Evolutionary conservation across 2,113 vertebrate species (phyloP), one percentile per base, ranked within the genome.

Genomic region (Fregata magnificens): DNA sequence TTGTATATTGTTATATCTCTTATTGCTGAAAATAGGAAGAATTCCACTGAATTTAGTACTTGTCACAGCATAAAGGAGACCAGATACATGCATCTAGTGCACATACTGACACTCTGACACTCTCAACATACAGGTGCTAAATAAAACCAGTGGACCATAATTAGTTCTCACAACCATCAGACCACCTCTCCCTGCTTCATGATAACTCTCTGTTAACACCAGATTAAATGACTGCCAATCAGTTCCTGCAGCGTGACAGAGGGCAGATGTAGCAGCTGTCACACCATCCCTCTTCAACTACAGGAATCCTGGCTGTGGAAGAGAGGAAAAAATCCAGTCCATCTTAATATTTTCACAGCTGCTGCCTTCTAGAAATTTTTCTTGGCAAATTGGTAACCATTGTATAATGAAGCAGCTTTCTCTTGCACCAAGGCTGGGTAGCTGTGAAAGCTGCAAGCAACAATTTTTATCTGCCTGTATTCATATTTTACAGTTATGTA

Each of bases 211-310:
- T 80, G 70, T 85, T 95, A 85, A 72, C 87, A 94, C 89, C 84
- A 79, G 74, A 95, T 95, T 84, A 96, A 84, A 76, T 89, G 52
- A 89, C 93, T 89, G 84, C 73, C 26, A 76, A 14, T 94, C 87
- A 86, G 40, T 85, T 95, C 77, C 81, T 0, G 0, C 81, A 87
- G 91, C 73, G 70, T 96, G 93, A 91, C 69, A 78, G 55, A 89
- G 77, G 93, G 84, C 86, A 82, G 77, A 82, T 82, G 78, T 65
- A 91, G 87, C 95, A 95, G 96, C 95, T 96, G 89, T 93, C 91
- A 85, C 44, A 67, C 81, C 24, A 87, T 74, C 81, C 52, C 40
- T 79, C 66, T 89, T 84, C 77, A 93, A 55, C 66, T 73, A 12
- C 66, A 80, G 90, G 82, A 92, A 82, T 91, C 85, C 65, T 94